Percentiles rank a stretch among this genome's conserved stretches.
These are phyloP conservation scores for Mesopsocus fuscifrons DNA, from an alignment of 2,888 invertebrate genomes.

Conservation along the genomic window DNA sequence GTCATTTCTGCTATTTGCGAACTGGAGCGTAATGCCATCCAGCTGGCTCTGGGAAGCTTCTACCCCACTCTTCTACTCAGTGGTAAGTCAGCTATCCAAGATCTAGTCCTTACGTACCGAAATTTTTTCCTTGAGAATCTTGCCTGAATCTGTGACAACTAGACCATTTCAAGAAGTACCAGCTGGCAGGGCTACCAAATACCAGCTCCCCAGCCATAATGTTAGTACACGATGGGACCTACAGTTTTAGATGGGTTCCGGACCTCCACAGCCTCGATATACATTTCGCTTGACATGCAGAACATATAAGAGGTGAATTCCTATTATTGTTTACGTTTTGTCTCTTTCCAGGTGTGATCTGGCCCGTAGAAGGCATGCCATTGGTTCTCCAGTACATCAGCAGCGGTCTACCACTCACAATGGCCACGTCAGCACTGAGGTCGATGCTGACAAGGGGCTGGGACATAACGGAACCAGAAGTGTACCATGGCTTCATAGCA, in stretches of 20 bases:
- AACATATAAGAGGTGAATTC: not conserved
- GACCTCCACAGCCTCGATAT: too few relatives aligned
- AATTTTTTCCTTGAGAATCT: too few relatives aligned
- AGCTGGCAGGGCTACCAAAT: not conserved
- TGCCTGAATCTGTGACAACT: too few relatives aligned
- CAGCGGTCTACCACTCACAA: slow-evolving; percentile 64
- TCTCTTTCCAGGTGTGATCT: slow-evolving; percentile 73
- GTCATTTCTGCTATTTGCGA: slow-evolving; percentile 85
- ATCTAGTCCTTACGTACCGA: too few relatives aligned
- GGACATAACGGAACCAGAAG: slow-evolving; percentile 58
- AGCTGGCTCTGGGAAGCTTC: slow-evolving; percentile 81
- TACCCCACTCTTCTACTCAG: slow-evolving; percentile 83
- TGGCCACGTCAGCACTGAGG: slow-evolving; percentile 80
- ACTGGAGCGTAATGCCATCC: slow-evolving; percentile 81
- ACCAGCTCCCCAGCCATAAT: too few relatives aligned
- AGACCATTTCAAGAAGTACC: too few relatives aligned
- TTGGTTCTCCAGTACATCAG: slow-evolving; percentile 63
- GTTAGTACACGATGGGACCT: too few relatives aligned
- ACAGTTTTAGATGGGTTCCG: too few relatives aligned
- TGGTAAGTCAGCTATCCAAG: too few relatives aligned
- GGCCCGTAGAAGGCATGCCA: slow-evolving; percentile 95
- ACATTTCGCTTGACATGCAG: too few relatives aligned
- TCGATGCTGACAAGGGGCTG: slow-evolving; percentile 78
- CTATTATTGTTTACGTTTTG: too few relatives aligned
- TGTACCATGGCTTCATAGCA: slow-evolving; percentile 73